Conservation (phyloP, 1,140 invertebrate genomes). For the Drosophila rhopaloa region DNA sequence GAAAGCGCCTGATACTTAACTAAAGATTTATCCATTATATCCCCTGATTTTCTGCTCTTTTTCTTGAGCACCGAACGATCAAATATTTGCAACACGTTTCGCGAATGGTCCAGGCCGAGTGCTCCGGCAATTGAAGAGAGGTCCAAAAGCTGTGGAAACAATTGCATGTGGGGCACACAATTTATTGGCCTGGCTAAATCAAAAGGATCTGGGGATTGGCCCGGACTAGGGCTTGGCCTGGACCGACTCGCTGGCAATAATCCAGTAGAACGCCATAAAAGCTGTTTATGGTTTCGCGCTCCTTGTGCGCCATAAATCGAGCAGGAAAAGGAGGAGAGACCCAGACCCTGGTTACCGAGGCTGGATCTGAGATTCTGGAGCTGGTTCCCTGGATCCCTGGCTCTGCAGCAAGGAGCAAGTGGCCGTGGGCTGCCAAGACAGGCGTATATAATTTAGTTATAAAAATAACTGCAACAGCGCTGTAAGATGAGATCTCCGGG, state of each 20-base stretch:
- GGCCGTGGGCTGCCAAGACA: slow-evolving; percentile 47
- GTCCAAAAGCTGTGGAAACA: slow-evolving; percentile 42
- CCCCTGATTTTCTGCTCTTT: neutral
- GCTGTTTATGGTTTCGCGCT: slow-evolving; percentile 84
- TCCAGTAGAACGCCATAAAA: slow-evolving; percentile 84
- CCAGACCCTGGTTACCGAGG: slow-evolving; percentile 6
- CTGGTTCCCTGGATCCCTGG: neutral
- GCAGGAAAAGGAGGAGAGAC: slow-evolving; percentile 53
- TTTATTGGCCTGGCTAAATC: slow-evolving; percentile 75
- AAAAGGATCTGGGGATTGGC: slow-evolving; percentile 53
- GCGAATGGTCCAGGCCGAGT: slow-evolving; percentile 22
- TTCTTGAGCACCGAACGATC: slow-evolving; percentile 8
- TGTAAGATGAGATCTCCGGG: slow-evolving; percentile 74
- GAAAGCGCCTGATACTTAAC: neutral
- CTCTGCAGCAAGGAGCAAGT: slow-evolving; percentile 11
- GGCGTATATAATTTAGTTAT: slow-evolving; percentile 84
- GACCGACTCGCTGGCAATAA: slow-evolving; percentile 54
- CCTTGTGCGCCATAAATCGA: slow-evolving; percentile 82
- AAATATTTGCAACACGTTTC: slow-evolving; percentile 37
- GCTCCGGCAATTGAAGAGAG: slow-evolving; percentile 53
- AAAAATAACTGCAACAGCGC: slow-evolving; percentile 78
- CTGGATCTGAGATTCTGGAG: slow-evolving; percentile 35
- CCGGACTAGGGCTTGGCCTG: slow-evolving; percentile 13
- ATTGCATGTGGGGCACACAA: slow-evolving; percentile 66
- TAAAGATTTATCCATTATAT: slow-evolving; percentile 1